Evolutionary conservation across 2,113 vertebrate species (phyloP).

Genomic region (Phyllopteryx taeniolatus): DNA sequence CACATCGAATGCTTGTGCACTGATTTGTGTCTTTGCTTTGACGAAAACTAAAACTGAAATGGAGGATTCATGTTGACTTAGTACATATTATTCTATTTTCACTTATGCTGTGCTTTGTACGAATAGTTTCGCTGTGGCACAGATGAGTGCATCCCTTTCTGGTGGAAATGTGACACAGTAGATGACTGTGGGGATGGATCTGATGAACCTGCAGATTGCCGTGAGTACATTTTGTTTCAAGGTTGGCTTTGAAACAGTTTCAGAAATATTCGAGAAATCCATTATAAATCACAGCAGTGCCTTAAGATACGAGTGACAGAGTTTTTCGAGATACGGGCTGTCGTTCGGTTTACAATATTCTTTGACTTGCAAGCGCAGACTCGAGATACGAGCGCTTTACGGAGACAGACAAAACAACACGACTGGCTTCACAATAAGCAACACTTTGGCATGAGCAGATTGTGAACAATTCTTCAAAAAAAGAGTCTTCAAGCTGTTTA

Average conservation of each 20-base stretch:
- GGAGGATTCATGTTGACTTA: slow-evolving; percentile 20
- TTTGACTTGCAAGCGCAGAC: too few species aligned
- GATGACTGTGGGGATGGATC: slow-evolving; percentile 98
- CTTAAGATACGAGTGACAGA: too few species aligned
- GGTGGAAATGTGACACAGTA: slow-evolving; percentile 99
- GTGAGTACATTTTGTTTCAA: slow-evolving; percentile 76
- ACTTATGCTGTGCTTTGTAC: not conserved
- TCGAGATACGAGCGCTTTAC: too few species aligned
- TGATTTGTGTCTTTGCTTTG: slow-evolving; percentile 44
- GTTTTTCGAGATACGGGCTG: too few species aligned
- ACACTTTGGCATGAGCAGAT: too few species aligned
- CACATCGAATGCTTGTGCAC: slow-evolving; percentile 19
- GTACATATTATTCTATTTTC: slow-evolving; percentile 8
- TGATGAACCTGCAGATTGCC: slow-evolving; percentile 91
- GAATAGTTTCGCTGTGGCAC: slow-evolving; percentile 93
- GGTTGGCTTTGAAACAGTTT: slow-evolving; percentile 12
- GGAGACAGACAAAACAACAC: too few species aligned
- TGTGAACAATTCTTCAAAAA: too few species aligned
- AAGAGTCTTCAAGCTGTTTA: too few species aligned
- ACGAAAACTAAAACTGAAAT: slow-evolving; percentile 23
- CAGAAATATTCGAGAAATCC: not conserved
- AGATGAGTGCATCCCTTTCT: slow-evolving; percentile 97
- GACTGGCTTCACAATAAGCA: too few species aligned
- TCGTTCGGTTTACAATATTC: too few species aligned
- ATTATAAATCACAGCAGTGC: too few species aligned